Base-by-base conservation (phyloP, 2,113 vertebrate species). In the Scomber japonicus region DNA sequence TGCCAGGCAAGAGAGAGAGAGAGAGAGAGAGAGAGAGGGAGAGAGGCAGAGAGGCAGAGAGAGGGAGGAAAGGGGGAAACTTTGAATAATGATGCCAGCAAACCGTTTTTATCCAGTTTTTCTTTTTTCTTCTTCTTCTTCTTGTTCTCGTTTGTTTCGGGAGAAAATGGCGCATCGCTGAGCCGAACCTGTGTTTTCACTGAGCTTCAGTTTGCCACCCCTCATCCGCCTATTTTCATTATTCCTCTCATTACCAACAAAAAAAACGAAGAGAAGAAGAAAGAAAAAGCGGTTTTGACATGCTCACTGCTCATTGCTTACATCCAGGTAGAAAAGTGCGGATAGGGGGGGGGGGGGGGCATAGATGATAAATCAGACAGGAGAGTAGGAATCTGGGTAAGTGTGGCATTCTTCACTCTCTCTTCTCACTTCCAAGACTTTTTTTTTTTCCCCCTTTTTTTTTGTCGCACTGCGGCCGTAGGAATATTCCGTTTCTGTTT, bases 91-190 rank as follows among this genome's bases (percentile, higher is more conserved):
- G 86, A 92, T 92, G 87, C 91, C 92, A 89, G 86, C 91, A 84
- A 86, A 90, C 78, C 27, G 50, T 68, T 90, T 93, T 93, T 91
- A 94, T 93, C 92, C 94, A 92, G 94, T 73, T 73, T 86, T 78
- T 73, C 49, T 91, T 40, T 40, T 95, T 81, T 78, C 71, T 94
- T 92, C 91, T 71, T 92, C 91, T 71, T 27, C 24, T 27, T 27
- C 68, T 59, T 60, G 35, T 84, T 86, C 80, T 80, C 68, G 65
- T 94, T 95, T 94, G 94, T 95, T 94, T 93, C 88, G 94, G 94
- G 93, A 95, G 96, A 97, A 98, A 98, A 98, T 97, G 97, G 97
- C 97, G 95, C 94, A 83, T 94, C 87, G 66, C 95, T 96, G 95
- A 96, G 93, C 94, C 96, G 80, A 95, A 95, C 93, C 94, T 85